Evolutionary conservation across 2,113 vertebrate species (phyloP), one percentile per base, ranked within the genome.

Genomic region (Crotalus horridus): DNA sequence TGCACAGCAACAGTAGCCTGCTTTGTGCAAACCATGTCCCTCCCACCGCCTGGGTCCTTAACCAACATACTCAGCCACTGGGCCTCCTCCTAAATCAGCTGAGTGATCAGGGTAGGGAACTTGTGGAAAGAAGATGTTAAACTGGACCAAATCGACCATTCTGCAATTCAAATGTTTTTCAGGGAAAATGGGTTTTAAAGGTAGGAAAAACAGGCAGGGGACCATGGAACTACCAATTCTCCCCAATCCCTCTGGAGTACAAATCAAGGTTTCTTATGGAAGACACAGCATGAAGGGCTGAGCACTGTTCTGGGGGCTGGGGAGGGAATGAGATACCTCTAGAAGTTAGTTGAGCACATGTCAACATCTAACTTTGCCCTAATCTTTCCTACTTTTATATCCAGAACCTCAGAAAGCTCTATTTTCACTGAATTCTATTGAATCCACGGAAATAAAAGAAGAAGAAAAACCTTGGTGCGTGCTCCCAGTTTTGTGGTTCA

Each of bases 401-500:
- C 26, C 9, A 26, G 4, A 46, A n/a, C 6, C 2, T 2, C n/a
- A 2, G 48, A 64, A 24, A 10, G 46, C 24, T 64, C 56, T 23
- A 87, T 10, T 51, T 0, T 21, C 17, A 13, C 55, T 43, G 24
- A 10, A 24, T n/a, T 29, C 4, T 3, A 12, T 0, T 0, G 1
- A 20, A 92, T 0, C 0, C 26, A 1, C 17, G 56, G n/a, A 23
- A 43, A 0, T 3, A 89, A 59, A 33, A n/a, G n/a, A n/a, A 11
- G 23, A 88, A 54, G 54, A 3, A 46, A 13, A 87, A 64, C 96
- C 95, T 95, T 89, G 90, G 92, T 54, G 54, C 0, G 0, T 11
- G 94, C 21, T 61, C 29, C 0, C 2, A n/a, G 6, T 0, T 0
- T 7, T 4, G 92, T 0, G 10, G 55, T 1, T 1, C 13, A 1